These are phyloP conservation scores for Notechis scutatus DNA, from an alignment of 2,113 vertebrate genomes.

Conservation along the genomic window DNA sequence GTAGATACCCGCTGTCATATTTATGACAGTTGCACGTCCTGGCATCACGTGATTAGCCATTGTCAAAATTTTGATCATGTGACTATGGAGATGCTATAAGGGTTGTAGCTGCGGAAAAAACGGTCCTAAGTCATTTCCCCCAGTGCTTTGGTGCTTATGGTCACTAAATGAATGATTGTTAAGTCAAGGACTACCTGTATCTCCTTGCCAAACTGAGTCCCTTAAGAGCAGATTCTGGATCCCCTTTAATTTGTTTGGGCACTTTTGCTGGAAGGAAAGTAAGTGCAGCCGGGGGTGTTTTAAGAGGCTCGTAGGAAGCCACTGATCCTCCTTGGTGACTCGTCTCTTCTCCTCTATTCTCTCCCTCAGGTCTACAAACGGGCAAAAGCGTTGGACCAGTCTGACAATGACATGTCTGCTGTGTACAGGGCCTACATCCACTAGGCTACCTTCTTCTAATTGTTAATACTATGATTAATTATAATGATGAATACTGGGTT, in stretches of 20 bases:
- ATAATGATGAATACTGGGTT: conserved; percentile 71
- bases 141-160: background rate
- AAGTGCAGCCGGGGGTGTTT: background rate
- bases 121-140: background rate
- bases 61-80: background rate
- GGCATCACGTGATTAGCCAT: no score
- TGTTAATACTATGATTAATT: conserved; percentile 67
- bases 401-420: conserved; percentile 97
- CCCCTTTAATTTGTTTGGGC: background rate
- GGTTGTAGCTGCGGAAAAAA: background rate
- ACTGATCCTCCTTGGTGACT: background rate
- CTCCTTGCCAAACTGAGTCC: background rate
- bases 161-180: background rate
- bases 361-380: conserved; percentile 91
- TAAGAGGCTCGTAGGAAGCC: background rate
- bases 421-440: conserved; percentile 99
- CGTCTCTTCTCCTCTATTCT: conserved; percentile 31
- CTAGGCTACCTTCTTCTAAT: conserved; percentile 73
- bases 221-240: background rate
- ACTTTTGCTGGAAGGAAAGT: background rate
- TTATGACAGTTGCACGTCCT: no score
- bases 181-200: background rate
- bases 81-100: background rate
- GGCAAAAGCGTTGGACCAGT: conserved; percentile 99
- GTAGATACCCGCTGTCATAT: no score